Base-by-base conservation (phyloP, 2,113 vertebrate species). In the Petromus typicus region DNA sequence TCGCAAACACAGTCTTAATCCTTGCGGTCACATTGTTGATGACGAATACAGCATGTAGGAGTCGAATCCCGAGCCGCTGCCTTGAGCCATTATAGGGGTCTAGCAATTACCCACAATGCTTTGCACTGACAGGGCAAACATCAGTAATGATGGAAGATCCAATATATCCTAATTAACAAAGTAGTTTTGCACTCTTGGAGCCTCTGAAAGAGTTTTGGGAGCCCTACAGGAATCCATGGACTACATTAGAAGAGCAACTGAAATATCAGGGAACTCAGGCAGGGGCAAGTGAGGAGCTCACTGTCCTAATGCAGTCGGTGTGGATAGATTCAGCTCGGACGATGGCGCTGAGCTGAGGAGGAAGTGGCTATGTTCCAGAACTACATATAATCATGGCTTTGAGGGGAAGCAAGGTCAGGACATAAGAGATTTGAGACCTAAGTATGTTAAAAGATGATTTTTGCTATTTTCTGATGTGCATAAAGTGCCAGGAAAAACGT, bases 401-500 rank as follows among this genome's bases (percentile, higher is more conserved):
- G 10, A 90, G 25, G 82, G 43, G 81, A 92, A 96, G 82, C 7
- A 30, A 0, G 37, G 2, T 64, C 18, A 79, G 69, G 14, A 8
- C 78, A 48, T 83, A 90, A 75, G 22, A 67, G 57, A 76, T 67
- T 81, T 75, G 59, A 94, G 40, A 32, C 17, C 66, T 69, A 87
- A 87, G 22, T 22, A 94, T 83, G 73, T 83, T 84, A 81, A 91
- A 56, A 32, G 12, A 59, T 94, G 48, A 90, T 56, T 66, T 32
- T 32, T 92, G 17, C 45, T 79, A 43, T 76, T 92, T 71, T 69
- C 37, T 51, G 7, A 86, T 17, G 76, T 90, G 63, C 56, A 7
- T 25, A 57, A 37, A 18, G 51, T 34, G 30, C 22, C 45, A 88
- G 14, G 6, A 84, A 87, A 89, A 64, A 59, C 0, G 34, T 7